Percentiles rank a stretch among this genome's conserved stretches.
Conservation (phyloP, 2,113 vertebrate genomes). For the Spea multiplicata region DNA sequence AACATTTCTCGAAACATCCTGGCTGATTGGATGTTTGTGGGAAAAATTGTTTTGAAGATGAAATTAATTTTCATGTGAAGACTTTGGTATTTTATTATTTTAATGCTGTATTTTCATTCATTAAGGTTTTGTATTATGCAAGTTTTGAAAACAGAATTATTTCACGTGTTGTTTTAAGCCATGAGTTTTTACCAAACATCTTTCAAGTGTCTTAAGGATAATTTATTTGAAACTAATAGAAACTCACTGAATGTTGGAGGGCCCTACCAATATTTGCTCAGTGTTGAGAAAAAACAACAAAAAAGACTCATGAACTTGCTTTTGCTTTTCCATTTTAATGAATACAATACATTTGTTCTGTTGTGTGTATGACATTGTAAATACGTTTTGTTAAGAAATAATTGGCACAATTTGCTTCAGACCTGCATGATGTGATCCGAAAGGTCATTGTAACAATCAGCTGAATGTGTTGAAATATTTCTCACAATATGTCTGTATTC, state of each 20-base stretch:
- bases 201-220: slow-evolving; percentile 11
- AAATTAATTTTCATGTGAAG: background rate
- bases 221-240: slow-evolving; percentile 23
- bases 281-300: background rate
- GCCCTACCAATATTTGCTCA: slow-evolving; percentile 16
- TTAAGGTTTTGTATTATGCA: background rate
- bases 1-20: background rate
- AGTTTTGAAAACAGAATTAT: slow-evolving; percentile 9
- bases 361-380: background rate
- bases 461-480: slow-evolving; percentile 16
- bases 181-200: background rate
- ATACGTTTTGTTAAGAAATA: background rate
- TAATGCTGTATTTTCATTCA: slow-evolving; percentile 8
- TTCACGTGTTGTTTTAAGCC: slow-evolving; percentile 2
- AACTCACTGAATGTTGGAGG: slow-evolving; percentile 16
- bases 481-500: slow-evolving; percentile 25
- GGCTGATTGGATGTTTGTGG: background rate
- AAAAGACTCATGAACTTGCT: background rate
- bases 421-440: background rate
- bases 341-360: background rate
- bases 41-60: background rate
- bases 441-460: slow-evolving; percentile 1
- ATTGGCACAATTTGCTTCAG: background rate
- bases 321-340: background rate
- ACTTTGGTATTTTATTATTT: background rate